A percentile compares a stretch with the other conserved stretches of the same genome.
phyloP scores from a whole-genome alignment of 2,113 vertebrate species.

The Argyrosomus japonicus region DNA sequence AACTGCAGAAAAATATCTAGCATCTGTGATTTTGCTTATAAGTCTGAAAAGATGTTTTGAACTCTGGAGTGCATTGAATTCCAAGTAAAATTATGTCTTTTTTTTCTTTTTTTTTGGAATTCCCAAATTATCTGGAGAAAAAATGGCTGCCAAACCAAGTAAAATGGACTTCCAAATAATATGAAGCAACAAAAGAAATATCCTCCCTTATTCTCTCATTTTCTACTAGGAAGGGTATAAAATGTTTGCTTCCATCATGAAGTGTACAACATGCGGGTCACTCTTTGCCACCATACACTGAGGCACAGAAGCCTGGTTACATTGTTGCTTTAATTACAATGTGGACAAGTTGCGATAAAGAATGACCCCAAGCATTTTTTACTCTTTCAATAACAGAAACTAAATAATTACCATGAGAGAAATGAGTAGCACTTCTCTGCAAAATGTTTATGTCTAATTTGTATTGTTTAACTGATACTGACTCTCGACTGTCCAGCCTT shows the following conservation, averaged over 20 bases:
- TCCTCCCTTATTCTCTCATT: not conserved
- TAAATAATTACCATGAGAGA: not conserved
- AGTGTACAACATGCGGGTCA: not conserved
- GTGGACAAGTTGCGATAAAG: not conserved
- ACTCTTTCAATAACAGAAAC: not conserved
- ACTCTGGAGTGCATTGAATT: not conserved
- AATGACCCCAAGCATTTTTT: not conserved
- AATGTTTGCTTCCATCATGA: constrained; percentile 1
- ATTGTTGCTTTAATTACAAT: not conserved
- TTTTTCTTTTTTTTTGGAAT: not conserved
- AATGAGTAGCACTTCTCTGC: not conserved
- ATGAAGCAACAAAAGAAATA: not conserved
- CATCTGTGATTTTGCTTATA: not conserved
- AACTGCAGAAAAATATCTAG: not conserved
- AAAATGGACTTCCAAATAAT: not conserved
- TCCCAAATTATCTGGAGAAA: not conserved
- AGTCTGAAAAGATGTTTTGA: not conserved
- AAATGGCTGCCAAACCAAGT: not conserved
- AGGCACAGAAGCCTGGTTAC: not conserved
- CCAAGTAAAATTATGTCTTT: not conserved
- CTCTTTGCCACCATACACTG: not conserved
- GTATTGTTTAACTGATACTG: too few relatives aligned
- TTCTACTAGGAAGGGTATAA: not conserved
- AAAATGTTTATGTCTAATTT: not conserved
- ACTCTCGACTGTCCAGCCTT: not conserved